A percentile compares a stretch with the other conserved stretches of the same genome.
Conservation (phyloP, 2,888 invertebrate species). For the Nasonia oneida region DNA sequence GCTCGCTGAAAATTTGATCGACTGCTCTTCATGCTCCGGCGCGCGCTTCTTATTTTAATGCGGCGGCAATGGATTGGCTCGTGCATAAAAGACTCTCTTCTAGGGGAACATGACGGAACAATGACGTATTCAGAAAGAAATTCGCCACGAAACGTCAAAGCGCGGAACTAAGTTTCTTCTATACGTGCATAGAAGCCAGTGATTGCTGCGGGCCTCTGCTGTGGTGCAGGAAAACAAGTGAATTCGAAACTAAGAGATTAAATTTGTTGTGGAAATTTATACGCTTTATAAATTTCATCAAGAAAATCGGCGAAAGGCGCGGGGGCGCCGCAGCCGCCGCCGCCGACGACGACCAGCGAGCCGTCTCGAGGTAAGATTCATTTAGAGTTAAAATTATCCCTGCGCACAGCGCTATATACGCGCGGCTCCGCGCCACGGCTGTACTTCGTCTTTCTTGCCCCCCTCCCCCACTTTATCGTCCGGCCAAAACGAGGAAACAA, state of each 20-base stretch:
- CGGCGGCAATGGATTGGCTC: neutral
- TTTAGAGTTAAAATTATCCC: conserved; percentile 61
- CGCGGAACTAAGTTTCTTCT: conserved; percentile 23
- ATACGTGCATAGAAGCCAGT: neutral
- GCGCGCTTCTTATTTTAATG: neutral
- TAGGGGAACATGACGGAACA: neutral
- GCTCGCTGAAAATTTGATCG: conserved; percentile 25
- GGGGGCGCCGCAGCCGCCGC: neutral
- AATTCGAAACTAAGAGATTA: conserved; percentile 51
- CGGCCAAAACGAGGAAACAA: conserved; percentile 60
- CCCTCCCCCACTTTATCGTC: conserved; percentile 10
- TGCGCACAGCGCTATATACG: neutral
- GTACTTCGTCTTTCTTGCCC: conserved; percentile 46
- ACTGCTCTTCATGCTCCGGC: neutral
- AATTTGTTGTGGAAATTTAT: conserved; percentile 59
- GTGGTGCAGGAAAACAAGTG: conserved; percentile 28
- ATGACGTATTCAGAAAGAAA: neutral
- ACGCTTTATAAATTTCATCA: conserved; percentile 60
- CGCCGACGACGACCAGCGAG: conserved; percentile 19
- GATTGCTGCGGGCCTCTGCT: neutral
- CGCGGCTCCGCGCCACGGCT: neutral
- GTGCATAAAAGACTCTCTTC: neutral
- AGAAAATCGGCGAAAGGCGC: conserved; percentile 40
- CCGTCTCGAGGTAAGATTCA: conserved; percentile 58
- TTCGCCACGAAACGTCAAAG: neutral